Conservation (phyloP, 2,797 vertebrate genomes). For the Erpetoichthys calabaricus region DNA sequence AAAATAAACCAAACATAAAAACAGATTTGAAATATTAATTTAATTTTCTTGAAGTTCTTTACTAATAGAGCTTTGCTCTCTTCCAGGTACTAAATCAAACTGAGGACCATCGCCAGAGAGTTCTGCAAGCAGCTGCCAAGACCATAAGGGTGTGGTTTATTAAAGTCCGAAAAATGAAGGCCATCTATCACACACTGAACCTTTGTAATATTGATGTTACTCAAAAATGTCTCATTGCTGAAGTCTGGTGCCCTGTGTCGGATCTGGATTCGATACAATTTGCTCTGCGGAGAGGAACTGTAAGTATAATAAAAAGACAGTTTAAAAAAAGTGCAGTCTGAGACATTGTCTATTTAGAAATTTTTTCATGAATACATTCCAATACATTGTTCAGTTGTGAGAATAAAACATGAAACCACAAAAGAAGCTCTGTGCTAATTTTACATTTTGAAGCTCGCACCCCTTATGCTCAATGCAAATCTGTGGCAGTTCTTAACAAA, state of each 20-base stretch:
- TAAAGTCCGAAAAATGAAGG: conserved; percentile 98
- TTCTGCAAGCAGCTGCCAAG: conserved; percentile 89
- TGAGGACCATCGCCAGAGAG: conserved; percentile 88
- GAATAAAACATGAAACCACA: too few relatives aligned
- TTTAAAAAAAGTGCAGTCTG: too few relatives aligned
- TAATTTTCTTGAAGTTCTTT: too few relatives aligned
- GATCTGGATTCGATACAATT: conserved; percentile 96
- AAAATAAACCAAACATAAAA: too few relatives aligned
- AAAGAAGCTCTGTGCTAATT: too few relatives aligned
- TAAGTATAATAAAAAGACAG: conserved; percentile 39
- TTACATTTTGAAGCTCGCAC: too few relatives aligned
- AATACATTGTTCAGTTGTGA: too few relatives aligned
- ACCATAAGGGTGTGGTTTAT: conserved; percentile 93
- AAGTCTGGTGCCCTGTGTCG: conserved; percentile 91
- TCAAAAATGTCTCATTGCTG: conserved; percentile 94
- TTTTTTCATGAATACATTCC: too few relatives aligned
- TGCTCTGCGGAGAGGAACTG: conserved; percentile 85
- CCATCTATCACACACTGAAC: conserved; percentile 95
- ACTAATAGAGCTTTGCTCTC: conserved; percentile 1
- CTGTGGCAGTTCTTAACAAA: too few relatives aligned
- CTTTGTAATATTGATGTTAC: conserved; percentile 97
- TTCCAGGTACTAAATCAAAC: conserved; percentile 91
- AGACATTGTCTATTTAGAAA: too few relatives aligned
- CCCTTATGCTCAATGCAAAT: too few relatives aligned
- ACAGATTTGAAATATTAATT: too few relatives aligned